Base-by-base conservation (phyloP, 1,140 invertebrate genomes). In the Bombus sibiricus region DNA sequence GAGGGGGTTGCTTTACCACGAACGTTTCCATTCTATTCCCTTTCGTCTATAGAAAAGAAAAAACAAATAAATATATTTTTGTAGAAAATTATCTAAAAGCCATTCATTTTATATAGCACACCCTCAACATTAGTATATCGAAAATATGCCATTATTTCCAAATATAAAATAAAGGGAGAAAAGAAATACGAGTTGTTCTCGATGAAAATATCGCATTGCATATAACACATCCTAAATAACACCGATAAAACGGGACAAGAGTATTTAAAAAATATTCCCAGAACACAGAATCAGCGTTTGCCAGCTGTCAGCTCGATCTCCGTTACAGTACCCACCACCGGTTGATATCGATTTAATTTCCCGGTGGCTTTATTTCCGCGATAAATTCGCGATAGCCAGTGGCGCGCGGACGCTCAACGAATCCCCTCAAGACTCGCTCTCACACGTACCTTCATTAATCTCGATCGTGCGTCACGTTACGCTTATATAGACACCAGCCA, bases 391-490 rank as follows among this genome's bases (percentile, higher is more conserved):
- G 53, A 81, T 85, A 66, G 66, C 41, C 69, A 22, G 25, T 53
- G 73, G 41, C 41, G n/a, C 68, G 34, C 66, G 53, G n/a, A 18
- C 22, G 37, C 34, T 3, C 75, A 28, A 57, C 64, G 73, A 83
- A 83, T 83, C 73, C 83, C 80, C 66, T 83, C 81, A 77, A 86
- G 85, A 86, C 53, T 53, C 41, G n/a, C 43, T 64, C 62, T 69
- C 71, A 32, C 79, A 37, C 59, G 75, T 37, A 28, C 47, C 75
- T 87, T 87, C 86, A 53, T 87, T 90, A 85, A 90, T 90, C 89
- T 84, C 75, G 69, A 89, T 88, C 83, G 77, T 13, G 41, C 59
- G 79, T 79, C 86, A 66, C 64, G 88, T 82, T 76, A 39, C 75
- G 53, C 77, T 78, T 41, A 80, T 77, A 82, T 39, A 62, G 77